Base-by-base conservation (phyloP, 2,888 invertebrate genomes). In the Cryptocheilus praepositus region DNA sequence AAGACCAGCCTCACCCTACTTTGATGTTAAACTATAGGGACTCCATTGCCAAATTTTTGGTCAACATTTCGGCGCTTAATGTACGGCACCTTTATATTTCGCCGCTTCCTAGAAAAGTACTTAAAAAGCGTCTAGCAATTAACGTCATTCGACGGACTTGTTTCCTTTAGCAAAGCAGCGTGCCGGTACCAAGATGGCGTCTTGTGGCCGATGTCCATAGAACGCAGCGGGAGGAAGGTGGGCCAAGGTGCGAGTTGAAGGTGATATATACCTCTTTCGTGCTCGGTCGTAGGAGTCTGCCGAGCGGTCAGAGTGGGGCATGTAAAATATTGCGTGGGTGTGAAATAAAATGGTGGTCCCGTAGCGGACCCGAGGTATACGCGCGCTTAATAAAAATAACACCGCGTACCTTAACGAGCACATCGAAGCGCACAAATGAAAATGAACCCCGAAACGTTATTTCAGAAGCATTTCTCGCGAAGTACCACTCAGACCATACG, bases 291-390 rank as follows among this genome's bases (percentile, higher is more conserved):
- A 80, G 80, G 82, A 76, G 75, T 61, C 61, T 16, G 55, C 69
- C 28, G 66, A 56, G 7, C 36, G 57, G 43, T 46, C 18, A 56
- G 73, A 73, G 73, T 67, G 67, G 73, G 74, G 73, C 64, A 75
- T 69, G 77, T 82, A 79, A 87, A 83, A 84, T 81, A 86, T 84
- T 80, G 83, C 83, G 85, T 86, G 84, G 85, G 84, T 84, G 86
- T 79, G 79, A 84, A 86, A 80, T 83, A 86, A 87, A 86, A 87
- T 87, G 86, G 86, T 82, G 84, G 83, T 71, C 64, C 64, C 61
- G 70, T 67, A 67, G 67, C 71, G 71, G 68, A 22, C 46, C 15
- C 21, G 52, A 21, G 52, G 64, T 72, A 62, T 28, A 64, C 70
- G 63, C 53, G 64, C 63, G 73, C 72, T 75, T 70, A 79, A 81